Evolutionary conservation across 2,113 vertebrate genomes (phyloP).

Genomic region (Acrocephalus arundinaceus): DNA sequence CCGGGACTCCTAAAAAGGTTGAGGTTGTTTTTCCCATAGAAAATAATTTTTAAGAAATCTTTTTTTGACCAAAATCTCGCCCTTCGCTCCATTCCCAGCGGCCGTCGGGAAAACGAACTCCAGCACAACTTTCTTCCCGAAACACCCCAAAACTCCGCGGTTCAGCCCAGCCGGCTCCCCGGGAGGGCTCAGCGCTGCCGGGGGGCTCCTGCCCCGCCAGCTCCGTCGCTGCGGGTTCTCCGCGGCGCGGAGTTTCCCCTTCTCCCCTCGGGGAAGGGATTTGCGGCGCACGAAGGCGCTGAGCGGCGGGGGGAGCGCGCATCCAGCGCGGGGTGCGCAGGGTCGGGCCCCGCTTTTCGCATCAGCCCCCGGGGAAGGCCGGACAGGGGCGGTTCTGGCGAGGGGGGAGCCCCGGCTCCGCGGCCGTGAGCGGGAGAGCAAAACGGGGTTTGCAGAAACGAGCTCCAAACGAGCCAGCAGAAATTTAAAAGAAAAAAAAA

Average conservation of each 20-base stretch:
- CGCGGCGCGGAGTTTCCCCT: background rate
- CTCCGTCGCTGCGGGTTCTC: background rate
- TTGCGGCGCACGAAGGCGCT: background rate
- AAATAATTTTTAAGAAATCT: background rate
- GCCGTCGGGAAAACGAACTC: background rate
- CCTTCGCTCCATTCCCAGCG: background rate
- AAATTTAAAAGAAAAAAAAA: background rate
- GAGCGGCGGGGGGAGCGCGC: background rate
- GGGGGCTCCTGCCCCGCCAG: background rate
- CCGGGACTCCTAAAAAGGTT: background rate
- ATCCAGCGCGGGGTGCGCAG: background rate
- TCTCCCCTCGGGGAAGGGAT: background rate
- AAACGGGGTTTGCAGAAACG: background rate
- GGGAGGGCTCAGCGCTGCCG: background rate
- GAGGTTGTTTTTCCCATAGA: accelerated
- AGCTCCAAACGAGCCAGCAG: background rate
- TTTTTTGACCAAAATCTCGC: background rate
- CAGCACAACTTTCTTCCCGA: background rate
- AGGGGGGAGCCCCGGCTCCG: background rate
- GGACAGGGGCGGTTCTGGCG: background rate
- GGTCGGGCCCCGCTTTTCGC: background rate
- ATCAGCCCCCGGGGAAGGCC: too few relatives aligned
- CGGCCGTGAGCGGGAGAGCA: background rate
- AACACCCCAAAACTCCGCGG: background rate
- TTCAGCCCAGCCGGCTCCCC: background rate